Percentiles rank a stretch among this genome's conserved stretches.
Conservation (phyloP, 2,113 vertebrate species). For the Caretta caretta region DNA sequence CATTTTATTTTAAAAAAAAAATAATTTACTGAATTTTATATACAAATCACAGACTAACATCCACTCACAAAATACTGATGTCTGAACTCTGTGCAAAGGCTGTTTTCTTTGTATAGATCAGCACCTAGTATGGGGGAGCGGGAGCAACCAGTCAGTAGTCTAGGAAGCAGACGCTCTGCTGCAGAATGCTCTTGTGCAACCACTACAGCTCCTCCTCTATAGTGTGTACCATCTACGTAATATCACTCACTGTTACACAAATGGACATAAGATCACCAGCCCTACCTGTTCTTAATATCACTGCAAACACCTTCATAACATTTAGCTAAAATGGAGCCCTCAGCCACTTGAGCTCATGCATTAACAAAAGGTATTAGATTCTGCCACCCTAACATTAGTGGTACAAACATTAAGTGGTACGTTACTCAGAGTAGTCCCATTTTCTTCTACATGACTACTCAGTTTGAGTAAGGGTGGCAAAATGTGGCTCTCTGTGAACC, state of each 20-base stretch:
- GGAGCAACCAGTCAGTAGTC: neutral
- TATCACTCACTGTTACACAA: fast-evolving
- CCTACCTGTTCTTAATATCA: neutral
- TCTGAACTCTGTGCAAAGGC: neutral
- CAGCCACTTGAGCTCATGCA: neutral
- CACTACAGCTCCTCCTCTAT: neutral
- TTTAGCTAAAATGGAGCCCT: neutral
- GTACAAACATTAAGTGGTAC: neutral
- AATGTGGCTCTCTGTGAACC: neutral
- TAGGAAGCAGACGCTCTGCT: neutral
- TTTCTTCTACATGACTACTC: fast-evolving
- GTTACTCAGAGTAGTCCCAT: neutral
- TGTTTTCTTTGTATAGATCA: neutral
- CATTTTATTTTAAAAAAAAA: constrained; percentile 80
- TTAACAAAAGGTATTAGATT: neutral
- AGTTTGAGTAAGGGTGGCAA: neutral
- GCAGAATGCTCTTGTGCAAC: neutral
- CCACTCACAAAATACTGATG: constrained; percentile 42
- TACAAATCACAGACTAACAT: constrained; percentile 39
- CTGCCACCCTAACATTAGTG: neutral
- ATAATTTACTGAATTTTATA: constrained; percentile 79
- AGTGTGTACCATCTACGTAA: fast-evolving
- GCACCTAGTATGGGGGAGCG: neutral
- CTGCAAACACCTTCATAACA: neutral
- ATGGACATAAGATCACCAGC: neutral